Base-by-base conservation (phyloP, 2,113 vertebrate genomes). In the Oncorhynchus clarkii region DNA sequence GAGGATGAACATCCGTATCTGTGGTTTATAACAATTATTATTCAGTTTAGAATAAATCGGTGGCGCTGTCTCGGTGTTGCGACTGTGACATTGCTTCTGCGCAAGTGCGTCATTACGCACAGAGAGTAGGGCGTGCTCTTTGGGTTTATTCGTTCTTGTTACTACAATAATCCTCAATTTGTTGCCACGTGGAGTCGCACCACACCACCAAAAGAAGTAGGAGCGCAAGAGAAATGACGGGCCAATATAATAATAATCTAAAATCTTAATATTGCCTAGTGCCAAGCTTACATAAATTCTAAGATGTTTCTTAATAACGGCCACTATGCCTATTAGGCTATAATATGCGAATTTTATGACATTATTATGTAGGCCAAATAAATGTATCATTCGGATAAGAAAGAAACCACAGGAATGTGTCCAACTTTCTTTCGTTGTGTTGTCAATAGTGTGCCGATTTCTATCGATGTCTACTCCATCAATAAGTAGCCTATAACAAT, bases 131-230 rank as follows among this genome's bases (percentile, higher is more conserved):
- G 67, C 76, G 68, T 67, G 72, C 73, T 54, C 14, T 54, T 3
- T 5, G 18, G 14, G 14, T 4, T 3, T 54, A 18, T 54, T 5
- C 12, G 9, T 45, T 45, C 39, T 45, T 12, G 5, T 7, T 54
- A 4, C 51, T 18, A 54, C 16, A 54, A 54, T 54, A 54, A 54
- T 45, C 8, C 39, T 5, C 5, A 7, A 62, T 62, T 13, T 62
- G 3, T 65, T 2, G 69, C 85, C 91, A 71, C 71, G 67, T 73
- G 91, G 77, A 72, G 91, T 71, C 91, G 87, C 84, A 4, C 78
- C 71, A 3, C 81, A 67, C 88, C 48, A 80, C 67, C 60, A 12
- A n/a, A 62, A 51, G 24, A 51, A 62, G n/a, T 11, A 5, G 16
- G n/a, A 11, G n/a, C 59, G n/a, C 20, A n/a, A 24, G n/a, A 11